These are phyloP conservation scores for Bimastos eiseni DNA, from an alignment of 2,888 invertebrate species.

Conservation along the genomic window DNA sequence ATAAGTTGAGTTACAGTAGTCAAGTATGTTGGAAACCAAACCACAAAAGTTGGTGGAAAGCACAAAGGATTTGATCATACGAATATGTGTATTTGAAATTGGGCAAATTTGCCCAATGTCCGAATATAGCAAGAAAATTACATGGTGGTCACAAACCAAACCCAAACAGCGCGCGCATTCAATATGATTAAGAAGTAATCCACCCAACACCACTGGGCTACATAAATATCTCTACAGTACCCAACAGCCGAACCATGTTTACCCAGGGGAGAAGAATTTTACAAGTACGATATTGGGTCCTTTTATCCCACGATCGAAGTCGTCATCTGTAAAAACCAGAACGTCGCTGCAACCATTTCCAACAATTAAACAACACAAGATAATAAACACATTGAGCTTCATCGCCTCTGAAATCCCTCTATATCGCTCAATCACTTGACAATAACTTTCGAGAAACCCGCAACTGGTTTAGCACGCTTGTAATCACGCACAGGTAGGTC, in stretches of 20 bases:
- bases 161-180: too few species aligned
- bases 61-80: too few species aligned
- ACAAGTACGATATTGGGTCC: constrained; percentile 62
- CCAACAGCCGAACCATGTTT: constrained; percentile 46
- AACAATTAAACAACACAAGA: not conserved
- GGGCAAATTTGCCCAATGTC: too few species aligned
- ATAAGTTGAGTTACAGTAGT: too few species aligned
- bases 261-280: constrained; percentile 67
- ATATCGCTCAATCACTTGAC: not conserved
- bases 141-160: too few species aligned
- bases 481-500: constrained; percentile 6
- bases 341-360: constrained; percentile 59
- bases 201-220: not conserved
- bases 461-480: not conserved
- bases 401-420: not conserved
- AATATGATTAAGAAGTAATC: too few species aligned
- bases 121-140: too few species aligned
- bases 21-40: too few species aligned
- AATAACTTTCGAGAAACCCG: constrained; percentile 13
- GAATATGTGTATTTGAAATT: too few species aligned
- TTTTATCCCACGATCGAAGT: constrained; percentile 59
- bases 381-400: not conserved
- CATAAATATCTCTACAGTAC: not conserved
- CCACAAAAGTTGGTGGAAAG: too few species aligned
- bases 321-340: constrained; percentile 62